Evolutionary conservation across 35 echinoderm and acorn worm species (phyloP).

Genomic region (Strongylocentrotus purpuratus): DNA sequence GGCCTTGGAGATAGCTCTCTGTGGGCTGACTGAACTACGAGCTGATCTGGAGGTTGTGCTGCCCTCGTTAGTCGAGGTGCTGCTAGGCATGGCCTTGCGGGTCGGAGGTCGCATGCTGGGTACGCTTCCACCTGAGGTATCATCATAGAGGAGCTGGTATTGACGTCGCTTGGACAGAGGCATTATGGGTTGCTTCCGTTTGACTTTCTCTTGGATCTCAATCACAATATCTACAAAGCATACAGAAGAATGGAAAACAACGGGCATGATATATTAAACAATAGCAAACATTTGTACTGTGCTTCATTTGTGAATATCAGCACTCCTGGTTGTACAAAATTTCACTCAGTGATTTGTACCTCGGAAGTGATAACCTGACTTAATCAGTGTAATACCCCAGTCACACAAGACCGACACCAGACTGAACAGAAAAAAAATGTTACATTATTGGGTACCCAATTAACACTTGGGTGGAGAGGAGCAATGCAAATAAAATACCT

Average conservation of each 20-base stretch:
- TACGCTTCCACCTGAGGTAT: conserved; percentile 42
- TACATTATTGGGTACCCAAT: too few relatives aligned
- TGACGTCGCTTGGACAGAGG: conserved; percentile 55
- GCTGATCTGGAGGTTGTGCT: background rate
- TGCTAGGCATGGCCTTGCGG: conserved; percentile 25
- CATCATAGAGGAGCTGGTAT: conserved; percentile 62
- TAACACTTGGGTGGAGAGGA: too few relatives aligned
- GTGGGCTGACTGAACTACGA: conserved; percentile 20
- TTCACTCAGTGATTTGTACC: too few relatives aligned
- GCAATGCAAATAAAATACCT: too few relatives aligned
- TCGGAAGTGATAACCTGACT: too few relatives aligned
- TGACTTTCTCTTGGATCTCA: conserved; percentile 87
- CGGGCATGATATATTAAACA: background rate
- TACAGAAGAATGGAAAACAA: background rate
- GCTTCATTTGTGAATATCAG: too few relatives aligned
- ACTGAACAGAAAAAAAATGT: too few relatives aligned
- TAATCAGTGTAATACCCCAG: too few relatives aligned
- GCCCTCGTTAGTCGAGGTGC: background rate
- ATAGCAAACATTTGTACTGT: background rate
- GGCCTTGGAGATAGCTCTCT: background rate
- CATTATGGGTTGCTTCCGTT: conserved; percentile 66
- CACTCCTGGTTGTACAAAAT: too few relatives aligned
- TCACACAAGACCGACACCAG: too few relatives aligned
- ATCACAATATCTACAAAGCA: conserved; percentile 78
- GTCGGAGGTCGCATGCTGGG: background rate